phyloP scores from a whole-genome alignment of 2,888 invertebrate species.

The Bugulina stolonifera region DNA sequence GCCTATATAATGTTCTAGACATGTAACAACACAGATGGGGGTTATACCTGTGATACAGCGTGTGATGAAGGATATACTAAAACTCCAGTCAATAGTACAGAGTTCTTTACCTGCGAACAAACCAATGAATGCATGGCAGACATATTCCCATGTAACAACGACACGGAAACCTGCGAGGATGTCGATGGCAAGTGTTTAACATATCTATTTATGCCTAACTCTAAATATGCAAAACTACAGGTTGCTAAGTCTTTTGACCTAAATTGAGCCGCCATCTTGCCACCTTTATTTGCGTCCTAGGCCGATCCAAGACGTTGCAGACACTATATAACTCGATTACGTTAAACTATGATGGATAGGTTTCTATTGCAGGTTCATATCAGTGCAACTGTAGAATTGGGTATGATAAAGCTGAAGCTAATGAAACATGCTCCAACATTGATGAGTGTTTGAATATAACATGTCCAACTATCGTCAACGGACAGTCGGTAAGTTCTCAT shows the following conservation, averaged over 20 bases:
- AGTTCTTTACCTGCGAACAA: conserved; percentile 4
- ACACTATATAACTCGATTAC: too few species aligned
- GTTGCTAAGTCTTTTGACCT: not conserved
- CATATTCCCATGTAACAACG: conserved; percentile 2
- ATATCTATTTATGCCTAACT: too few species aligned
- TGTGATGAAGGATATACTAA: not conserved
- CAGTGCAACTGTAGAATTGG: conserved; percentile 6
- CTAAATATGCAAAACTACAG: too few species aligned
- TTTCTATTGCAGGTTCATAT: conserved; percentile 14
- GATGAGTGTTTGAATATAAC: not conserved
- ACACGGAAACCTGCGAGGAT: not conserved
- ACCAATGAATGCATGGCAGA: conserved; percentile 13
- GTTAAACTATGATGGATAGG: too few species aligned
- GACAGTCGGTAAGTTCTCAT: not conserved
- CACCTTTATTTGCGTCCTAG: too few species aligned
- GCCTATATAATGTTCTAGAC: not conserved
- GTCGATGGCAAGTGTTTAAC: not conserved
- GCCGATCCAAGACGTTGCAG: too few species aligned
- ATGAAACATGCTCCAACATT: not conserved
- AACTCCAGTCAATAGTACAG: not conserved
- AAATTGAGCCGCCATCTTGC: not conserved
- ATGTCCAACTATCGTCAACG: not conserved
- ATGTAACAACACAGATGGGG: not conserved
- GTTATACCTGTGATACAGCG: not conserved
- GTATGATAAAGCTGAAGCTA: not conserved